phyloP scores from a whole-genome alignment of 1,140 invertebrate species.

The Neodiprion lecontei region DNA sequence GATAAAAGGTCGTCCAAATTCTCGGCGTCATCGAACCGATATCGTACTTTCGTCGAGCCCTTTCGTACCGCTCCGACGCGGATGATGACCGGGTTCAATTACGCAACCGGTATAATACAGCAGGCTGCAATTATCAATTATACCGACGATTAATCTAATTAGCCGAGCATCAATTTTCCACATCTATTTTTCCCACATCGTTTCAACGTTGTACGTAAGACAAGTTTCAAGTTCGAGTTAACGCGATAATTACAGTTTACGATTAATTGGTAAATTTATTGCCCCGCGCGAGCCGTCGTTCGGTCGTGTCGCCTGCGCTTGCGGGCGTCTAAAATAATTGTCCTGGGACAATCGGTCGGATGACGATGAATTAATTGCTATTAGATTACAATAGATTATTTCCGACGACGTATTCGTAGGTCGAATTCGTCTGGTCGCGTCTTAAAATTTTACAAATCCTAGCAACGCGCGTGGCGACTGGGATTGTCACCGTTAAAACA shows the following conservation, averaged over 20 bases:
- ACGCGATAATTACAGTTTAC: background rate
- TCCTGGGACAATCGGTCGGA: background rate
- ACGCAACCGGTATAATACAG: background rate
- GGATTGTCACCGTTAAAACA: too few species aligned
- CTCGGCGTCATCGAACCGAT: background rate
- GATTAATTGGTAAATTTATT: background rate
- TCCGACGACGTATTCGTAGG: background rate
- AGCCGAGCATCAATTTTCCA: background rate
- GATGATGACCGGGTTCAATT: background rate
- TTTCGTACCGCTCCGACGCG: background rate
- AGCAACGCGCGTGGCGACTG: too few species aligned
- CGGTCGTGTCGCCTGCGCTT: background rate
- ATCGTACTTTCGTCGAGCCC: background rate
- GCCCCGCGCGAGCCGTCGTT: background rate
- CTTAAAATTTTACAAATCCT: background rate
- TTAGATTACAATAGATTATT: background rate
- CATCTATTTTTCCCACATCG: background rate
- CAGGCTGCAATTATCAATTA: background rate
- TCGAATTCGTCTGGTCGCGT: background rate
- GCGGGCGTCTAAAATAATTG: background rate
- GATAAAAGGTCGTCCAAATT: background rate
- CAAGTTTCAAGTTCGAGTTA: conserved; percentile 5
- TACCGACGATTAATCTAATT: conserved; percentile 5
- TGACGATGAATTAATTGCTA: background rate
- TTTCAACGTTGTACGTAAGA: background rate